Conservation (phyloP, 2,797 vertebrate genomes). For the Brachymystax lenok region DNA sequence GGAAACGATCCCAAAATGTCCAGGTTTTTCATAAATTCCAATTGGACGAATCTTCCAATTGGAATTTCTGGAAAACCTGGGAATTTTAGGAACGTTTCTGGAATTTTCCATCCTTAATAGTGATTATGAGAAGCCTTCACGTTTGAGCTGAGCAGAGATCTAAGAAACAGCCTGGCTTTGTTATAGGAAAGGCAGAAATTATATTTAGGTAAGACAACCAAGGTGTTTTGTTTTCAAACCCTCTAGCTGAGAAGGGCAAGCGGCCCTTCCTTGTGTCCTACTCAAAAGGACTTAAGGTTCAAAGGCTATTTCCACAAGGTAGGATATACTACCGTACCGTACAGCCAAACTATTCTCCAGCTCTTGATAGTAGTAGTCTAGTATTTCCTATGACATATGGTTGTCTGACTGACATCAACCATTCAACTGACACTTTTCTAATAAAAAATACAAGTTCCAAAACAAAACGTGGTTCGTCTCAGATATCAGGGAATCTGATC, state of each 20-base stretch:
- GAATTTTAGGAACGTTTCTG: too few species aligned
- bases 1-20: neutral
- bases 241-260: neutral
- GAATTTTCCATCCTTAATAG: neutral
- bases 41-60: neutral
- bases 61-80: too few species aligned
- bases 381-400: neutral
- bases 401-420: slow-evolving; percentile 15
- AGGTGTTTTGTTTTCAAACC: neutral
- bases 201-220: neutral
- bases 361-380: neutral
- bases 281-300: neutral
- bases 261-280: neutral
- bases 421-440: slow-evolving; percentile 25
- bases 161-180: neutral
- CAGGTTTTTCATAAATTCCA: neutral
- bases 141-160: neutral
- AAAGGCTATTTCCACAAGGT: neutral
- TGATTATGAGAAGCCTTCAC: neutral
- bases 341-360: slow-evolving; percentile 2
- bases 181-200: neutral
- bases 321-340: neutral
- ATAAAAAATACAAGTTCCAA: slow-evolving; percentile 26
- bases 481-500: slow-evolving; percentile 6
- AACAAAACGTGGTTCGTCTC: slow-evolving; percentile 4